Conservation (phyloP, 2,797 vertebrate species). For the Sebastes minor region DNA sequence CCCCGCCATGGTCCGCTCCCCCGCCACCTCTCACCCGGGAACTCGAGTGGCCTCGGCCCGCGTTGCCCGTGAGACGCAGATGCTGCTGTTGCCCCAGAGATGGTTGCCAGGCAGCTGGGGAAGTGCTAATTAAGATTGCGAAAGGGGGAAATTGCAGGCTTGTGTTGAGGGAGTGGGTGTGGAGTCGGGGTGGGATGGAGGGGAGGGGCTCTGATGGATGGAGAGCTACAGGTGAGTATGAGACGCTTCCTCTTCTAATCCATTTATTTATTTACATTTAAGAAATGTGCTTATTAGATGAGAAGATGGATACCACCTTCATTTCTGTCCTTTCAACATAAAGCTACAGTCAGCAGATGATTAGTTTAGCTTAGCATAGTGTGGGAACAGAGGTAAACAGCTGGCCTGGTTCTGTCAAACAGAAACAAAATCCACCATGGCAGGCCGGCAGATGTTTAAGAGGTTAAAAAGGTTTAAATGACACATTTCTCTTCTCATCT, state of each 20-base stretch:
- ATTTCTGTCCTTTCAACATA: neutral
- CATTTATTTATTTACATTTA: neutral
- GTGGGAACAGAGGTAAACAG: neutral
- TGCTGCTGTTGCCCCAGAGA: constrained; percentile 67
- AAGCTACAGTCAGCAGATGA: neutral
- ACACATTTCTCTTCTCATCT: too few relatives aligned
- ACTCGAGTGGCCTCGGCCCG: neutral
- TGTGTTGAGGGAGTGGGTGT: constrained; percentile 1
- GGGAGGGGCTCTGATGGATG: neutral
- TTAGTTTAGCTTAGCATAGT: neutral
- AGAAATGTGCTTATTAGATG: neutral
- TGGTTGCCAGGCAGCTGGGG: constrained; percentile 73
- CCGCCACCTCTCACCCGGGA: neutral
- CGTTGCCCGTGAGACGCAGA: constrained; percentile 30
- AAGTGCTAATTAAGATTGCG: constrained; percentile 61
- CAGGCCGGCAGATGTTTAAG: too few relatives aligned
- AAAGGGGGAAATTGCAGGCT: constrained; percentile 32
- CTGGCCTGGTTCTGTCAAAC: neutral
- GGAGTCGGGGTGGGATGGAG: neutral
- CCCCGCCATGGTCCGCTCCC: neutral
- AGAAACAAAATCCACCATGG: neutral
- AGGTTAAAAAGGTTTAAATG: too few relatives aligned
- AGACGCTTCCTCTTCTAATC: neutral
- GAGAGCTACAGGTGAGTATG: neutral
- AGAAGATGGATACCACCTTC: neutral